Evolutionary conservation across 1,140 invertebrate genomes (phyloP).

Genomic region (Gonioctena quinquepunctata): DNA sequence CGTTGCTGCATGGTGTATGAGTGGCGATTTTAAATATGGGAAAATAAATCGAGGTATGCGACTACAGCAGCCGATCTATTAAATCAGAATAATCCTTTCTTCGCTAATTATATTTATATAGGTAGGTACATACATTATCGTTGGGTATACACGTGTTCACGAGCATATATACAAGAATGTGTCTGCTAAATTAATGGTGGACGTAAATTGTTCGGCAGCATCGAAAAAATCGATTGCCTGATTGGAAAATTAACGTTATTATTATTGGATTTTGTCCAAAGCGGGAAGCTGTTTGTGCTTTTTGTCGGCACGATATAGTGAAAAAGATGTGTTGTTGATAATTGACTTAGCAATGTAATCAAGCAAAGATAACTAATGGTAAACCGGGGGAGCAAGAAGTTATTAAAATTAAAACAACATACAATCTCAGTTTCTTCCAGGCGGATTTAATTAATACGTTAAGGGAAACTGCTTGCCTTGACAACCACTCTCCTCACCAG

Average conservation of each 20-base stretch:
- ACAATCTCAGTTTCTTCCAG: too few relatives aligned
- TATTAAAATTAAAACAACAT: too few relatives aligned
- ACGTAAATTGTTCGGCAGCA: neutral
- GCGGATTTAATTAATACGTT: too few relatives aligned
- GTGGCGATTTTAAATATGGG: neutral
- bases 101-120: slow-evolving; percentile 7
- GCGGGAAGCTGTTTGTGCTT: too few relatives aligned
- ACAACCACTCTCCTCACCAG: too few relatives aligned
- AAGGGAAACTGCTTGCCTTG: too few relatives aligned
- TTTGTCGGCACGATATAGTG: too few relatives aligned
- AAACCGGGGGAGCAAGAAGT: too few relatives aligned
- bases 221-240: neutral
- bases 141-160: neutral
- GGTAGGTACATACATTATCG: neutral
- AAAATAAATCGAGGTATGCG: slow-evolving; percentile 9
- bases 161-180: neutral
- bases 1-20: neutral
- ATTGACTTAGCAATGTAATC: too few relatives aligned
- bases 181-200: neutral
- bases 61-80: slow-evolving; percentile 3
- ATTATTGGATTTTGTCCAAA: neutral
- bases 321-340: too few relatives aligned
- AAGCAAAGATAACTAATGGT: too few relatives aligned
- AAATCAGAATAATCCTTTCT: slow-evolving; percentile 5
- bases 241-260: neutral